Conservation (phyloP, 2,797 vertebrate genomes). For the Rhinatrema bivittatum region DNA sequence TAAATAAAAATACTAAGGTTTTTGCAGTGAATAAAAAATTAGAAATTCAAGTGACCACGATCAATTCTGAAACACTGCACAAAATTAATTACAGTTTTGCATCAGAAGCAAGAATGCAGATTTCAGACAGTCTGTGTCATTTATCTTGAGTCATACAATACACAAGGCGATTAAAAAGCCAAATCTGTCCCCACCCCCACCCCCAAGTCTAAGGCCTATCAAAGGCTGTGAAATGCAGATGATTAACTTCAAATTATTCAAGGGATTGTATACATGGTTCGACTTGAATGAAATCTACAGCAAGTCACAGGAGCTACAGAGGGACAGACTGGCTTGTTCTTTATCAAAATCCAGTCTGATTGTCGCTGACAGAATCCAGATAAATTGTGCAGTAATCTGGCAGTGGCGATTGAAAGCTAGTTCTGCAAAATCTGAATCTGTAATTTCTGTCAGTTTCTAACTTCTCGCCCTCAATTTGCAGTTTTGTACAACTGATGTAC, state of each 20-base stretch:
- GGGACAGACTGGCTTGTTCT: conserved; percentile 55
- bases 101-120: conserved; percentile 71
- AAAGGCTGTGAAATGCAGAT: conserved; percentile 65
- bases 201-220: conserved; percentile 66
- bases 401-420: conserved; percentile 40
- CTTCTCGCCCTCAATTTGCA: conserved; percentile 59
- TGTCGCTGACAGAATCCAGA: conserved; percentile 56
- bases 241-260: conserved; percentile 86
- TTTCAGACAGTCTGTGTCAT: conserved; percentile 67
- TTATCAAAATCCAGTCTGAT: conserved; percentile 64
- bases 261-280: conserved; percentile 59
- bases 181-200: conserved; percentile 64
- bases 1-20: too few species aligned
- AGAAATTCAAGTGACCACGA: conserved; percentile 81
- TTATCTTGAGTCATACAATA: conserved; percentile 60
- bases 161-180: conserved; percentile 67
- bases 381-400: conserved; percentile 49
- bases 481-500: conserved; percentile 57
- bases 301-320: conserved; percentile 40
- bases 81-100: conserved; percentile 93
- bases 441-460: conserved; percentile 64
- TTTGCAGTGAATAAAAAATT: conserved; percentile 82
- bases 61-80: conserved; percentile 92
- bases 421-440: conserved; percentile 48
- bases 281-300: conserved; percentile 57